Conservation (phyloP, 2,797 vertebrate species). For the Tiaroga cobitis region DNA sequence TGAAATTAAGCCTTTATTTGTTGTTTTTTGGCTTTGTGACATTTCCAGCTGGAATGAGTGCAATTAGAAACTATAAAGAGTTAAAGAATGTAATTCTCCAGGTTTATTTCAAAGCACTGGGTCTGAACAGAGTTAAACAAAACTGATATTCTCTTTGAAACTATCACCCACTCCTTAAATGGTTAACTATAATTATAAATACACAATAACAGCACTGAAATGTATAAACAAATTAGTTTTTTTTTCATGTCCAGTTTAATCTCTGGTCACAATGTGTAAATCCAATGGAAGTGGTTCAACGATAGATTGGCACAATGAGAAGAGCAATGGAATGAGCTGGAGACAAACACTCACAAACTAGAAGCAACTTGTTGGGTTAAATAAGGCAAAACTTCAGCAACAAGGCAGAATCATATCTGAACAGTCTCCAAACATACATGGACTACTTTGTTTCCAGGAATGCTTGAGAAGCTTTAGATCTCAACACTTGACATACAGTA, state of each 20-base stretch:
- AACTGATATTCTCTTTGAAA: slow-evolving; percentile 63
- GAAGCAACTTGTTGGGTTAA: slow-evolving; percentile 50
- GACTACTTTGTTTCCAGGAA: slow-evolving; percentile 45
- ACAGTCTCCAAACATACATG: slow-evolving; percentile 45
- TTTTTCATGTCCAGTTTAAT: slow-evolving; percentile 53
- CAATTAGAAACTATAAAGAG: not conserved
- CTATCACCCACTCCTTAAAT: slow-evolving; percentile 60
- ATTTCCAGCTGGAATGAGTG: no score
- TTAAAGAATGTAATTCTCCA: slow-evolving; percentile 48
- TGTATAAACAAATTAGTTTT: slow-evolving; percentile 44
- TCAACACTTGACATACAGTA: slow-evolving; percentile 26
- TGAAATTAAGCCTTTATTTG: no score
- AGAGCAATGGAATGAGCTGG: slow-evolving; percentile 31
- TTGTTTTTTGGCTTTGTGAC: no score
- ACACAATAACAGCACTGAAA: slow-evolving; percentile 67
- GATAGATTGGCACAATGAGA: slow-evolving; percentile 37
- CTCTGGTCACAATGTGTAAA: slow-evolving; percentile 52
- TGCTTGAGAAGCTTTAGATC: slow-evolving; percentile 51
- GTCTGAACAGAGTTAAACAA: slow-evolving; percentile 67
- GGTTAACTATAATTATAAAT: slow-evolving; percentile 65
- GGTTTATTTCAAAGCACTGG: slow-evolving; percentile 68
- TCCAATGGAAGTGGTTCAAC: slow-evolving; percentile 43
- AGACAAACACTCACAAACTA: slow-evolving; percentile 30
- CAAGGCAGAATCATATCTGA: slow-evolving; percentile 55
- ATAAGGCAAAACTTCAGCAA: slow-evolving; percentile 43